phyloP scores from a whole-genome alignment of 2,797 vertebrate genomes.

The Champsocephalus esox region DNA sequence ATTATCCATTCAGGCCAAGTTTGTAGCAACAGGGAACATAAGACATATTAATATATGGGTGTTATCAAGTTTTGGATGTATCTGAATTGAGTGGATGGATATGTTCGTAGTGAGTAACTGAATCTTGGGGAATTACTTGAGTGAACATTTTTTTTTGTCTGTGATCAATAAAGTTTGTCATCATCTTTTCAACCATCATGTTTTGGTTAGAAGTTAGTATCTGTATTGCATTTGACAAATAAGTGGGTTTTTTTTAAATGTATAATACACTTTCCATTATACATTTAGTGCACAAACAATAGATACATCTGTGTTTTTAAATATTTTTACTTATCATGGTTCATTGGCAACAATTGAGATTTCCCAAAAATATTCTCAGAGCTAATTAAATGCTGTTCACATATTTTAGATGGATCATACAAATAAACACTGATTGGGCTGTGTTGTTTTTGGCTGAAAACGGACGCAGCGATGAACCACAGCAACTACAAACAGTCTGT shows the following conservation, averaged over 20 bases:
- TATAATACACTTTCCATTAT: too few species aligned
- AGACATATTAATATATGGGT: too few species aligned
- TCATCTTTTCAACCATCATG: too few species aligned
- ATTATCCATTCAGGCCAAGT: background rate
- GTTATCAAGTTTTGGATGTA: background rate
- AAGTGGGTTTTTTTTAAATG: too few species aligned
- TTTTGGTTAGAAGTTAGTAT: too few species aligned
- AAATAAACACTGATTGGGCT: background rate
- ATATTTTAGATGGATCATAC: background rate
- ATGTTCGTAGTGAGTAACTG: background rate
- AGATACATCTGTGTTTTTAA: background rate
- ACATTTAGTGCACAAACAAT: too few species aligned
- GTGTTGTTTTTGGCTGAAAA: slow-evolving; percentile 1
- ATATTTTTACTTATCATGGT: background rate
- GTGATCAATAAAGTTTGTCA: too few species aligned
- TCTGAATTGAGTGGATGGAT: background rate
- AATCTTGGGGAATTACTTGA: slow-evolving; percentile 3
- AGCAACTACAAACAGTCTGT: background rate
- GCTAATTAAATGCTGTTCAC: background rate
- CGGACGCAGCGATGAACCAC: too few species aligned
- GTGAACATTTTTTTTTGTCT: too few species aligned
- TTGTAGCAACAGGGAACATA: too few species aligned
- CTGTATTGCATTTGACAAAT: too few species aligned
- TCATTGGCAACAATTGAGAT: slow-evolving; percentile 4
- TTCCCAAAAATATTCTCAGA: background rate